phyloP scores from a whole-genome alignment of 2,113 vertebrate genomes.

The Tupaia tana region DNA sequence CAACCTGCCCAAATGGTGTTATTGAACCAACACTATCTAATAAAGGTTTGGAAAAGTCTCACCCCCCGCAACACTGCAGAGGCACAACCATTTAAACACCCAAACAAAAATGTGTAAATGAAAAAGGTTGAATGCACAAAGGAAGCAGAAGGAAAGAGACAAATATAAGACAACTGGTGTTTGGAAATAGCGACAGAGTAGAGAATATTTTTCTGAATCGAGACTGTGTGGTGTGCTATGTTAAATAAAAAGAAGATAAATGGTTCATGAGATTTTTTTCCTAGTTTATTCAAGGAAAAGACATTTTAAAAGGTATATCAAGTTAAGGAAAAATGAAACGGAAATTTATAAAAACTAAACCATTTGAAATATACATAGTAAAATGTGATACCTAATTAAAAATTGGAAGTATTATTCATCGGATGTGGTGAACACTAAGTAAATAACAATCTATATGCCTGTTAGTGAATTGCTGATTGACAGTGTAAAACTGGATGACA shows the following conservation, averaged over 20 bases:
- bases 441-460: background rate
- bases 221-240: background rate
- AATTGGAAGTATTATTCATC: background rate
- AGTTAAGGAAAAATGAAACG: background rate
- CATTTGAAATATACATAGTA: background rate
- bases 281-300: background rate
- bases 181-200: background rate
- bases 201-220: background rate
- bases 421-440: background rate
- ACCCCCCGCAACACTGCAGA: conserved; percentile 39
- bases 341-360: conserved; percentile 45
- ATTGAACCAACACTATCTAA: conserved; percentile 52
- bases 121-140: conserved; percentile 37
- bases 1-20: conserved; percentile 55
- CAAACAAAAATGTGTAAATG: conserved; percentile 35
- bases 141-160: conserved; percentile 44
- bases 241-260: conserved; percentile 36
- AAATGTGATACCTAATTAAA: background rate
- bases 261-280: background rate
- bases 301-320: background rate
- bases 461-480: conserved; percentile 17
- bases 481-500: background rate
- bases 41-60: conserved; percentile 42
- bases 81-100: background rate
- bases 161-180: background rate